Conservation (phyloP, 2,888 invertebrate species). For the Drosophila hawaiiensis region DNA sequence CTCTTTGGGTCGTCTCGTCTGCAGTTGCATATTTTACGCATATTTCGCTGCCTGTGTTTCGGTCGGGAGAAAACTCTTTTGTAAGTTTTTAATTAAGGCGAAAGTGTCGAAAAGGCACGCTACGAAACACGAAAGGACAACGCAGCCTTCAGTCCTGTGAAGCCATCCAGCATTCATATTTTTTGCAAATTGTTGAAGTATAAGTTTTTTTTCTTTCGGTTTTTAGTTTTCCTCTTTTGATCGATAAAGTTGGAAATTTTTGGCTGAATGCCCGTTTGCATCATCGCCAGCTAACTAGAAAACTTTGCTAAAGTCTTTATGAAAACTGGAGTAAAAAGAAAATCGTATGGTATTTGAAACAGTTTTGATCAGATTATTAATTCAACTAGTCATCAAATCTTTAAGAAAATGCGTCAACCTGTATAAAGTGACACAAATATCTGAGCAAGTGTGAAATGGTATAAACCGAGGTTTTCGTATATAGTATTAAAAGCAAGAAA, state of each 20-base stretch:
- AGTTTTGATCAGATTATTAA: constrained; percentile 60
- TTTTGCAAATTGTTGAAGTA: constrained; percentile 69
- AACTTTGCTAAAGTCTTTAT: constrained; percentile 41
- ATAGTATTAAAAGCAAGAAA: not conserved
- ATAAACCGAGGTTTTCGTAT: not conserved
- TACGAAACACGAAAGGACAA: constrained; percentile 35
- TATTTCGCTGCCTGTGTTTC: constrained; percentile 39
- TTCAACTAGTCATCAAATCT: constrained; percentile 41
- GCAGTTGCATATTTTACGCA: constrained; percentile 69
- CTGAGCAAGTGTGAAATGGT: constrained; percentile 6
- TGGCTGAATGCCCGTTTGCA: constrained; percentile 34
- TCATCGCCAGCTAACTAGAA: constrained; percentile 66
- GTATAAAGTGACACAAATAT: constrained; percentile 9
- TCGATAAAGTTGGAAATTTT: constrained; percentile 73
- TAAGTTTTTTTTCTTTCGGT: constrained; percentile 31
- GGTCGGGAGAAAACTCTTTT: constrained; percentile 49
- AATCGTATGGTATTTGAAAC: constrained; percentile 14
- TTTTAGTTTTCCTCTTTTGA: constrained; percentile 37
- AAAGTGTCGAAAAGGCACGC: constrained; percentile 75
- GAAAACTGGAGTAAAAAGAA: constrained; percentile 13
- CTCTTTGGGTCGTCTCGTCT: constrained; percentile 17
- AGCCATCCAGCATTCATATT: constrained; percentile 29
- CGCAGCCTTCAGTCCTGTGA: constrained; percentile 16
- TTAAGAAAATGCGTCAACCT: constrained; percentile 15
- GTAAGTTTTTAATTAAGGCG: constrained; percentile 78